A percentile compares a stretch with the other conserved stretches of the same genome.
Evolutionary conservation across 2,888 invertebrate species (phyloP).

Genomic region (Dasysyrphus albostriatus): DNA sequence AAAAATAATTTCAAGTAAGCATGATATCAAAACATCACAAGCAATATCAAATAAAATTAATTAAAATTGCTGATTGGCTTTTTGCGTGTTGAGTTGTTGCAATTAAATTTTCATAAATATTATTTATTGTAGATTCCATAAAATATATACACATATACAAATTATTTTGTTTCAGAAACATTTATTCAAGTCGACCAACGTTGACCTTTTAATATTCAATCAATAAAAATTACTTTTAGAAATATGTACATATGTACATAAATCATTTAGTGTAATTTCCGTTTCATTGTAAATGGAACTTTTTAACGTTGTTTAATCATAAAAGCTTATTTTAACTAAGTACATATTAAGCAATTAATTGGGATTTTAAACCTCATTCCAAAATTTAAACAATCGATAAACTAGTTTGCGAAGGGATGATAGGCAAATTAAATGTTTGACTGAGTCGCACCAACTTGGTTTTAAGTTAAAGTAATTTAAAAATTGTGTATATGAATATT

Average conservation of each 20-base stretch:
- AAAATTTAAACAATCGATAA: no score
- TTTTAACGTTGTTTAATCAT: neutral
- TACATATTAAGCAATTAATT: no score
- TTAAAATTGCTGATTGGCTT: conserved; percentile 5
- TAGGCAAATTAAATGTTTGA: no score
- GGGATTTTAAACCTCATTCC: no score
- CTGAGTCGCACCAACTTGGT: no score
- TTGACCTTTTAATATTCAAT: conserved; percentile 4
- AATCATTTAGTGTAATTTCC: neutral
- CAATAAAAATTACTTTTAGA: neutral
- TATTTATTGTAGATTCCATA: neutral
- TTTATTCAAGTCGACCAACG: neutral
- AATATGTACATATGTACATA: no score
- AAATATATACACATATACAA: neutral
- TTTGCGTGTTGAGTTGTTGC: neutral
- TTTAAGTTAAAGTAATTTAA: no score
- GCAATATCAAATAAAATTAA: neutral
- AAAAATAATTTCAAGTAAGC: neutral
- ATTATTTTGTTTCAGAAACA: neutral
- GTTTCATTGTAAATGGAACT: neutral
- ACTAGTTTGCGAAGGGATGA: no score
- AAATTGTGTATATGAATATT: no score
- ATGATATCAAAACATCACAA: neutral
- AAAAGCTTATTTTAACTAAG: no score
- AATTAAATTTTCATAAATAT: conserved; percentile 3